Evolutionary conservation across 1,140 invertebrate genomes (phyloP).

Genomic region (Hyles vespertilio): DNA sequence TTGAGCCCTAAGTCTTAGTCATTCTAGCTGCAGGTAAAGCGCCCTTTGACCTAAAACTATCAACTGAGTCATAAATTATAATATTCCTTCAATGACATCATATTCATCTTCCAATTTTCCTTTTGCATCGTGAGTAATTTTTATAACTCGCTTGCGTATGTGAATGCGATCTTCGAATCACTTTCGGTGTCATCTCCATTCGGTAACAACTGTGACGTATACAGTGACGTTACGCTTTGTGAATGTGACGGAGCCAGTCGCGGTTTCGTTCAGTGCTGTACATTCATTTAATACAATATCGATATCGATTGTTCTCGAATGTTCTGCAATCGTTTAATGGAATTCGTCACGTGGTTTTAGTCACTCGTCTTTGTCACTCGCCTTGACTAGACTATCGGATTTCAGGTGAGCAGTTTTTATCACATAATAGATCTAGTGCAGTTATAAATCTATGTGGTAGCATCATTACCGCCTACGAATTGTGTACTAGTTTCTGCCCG

Average conservation of each 20-base stretch:
- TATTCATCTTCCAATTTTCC: too few species aligned
- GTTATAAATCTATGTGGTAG: background rate
- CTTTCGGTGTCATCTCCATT: constrained; percentile 32
- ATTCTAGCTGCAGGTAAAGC: too few species aligned
- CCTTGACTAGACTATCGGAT: constrained; percentile 1
- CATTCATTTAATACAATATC: constrained; percentile 9
- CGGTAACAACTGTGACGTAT: constrained; percentile 29
- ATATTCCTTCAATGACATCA: too few species aligned
- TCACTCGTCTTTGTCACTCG: background rate
- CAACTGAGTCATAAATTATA: too few species aligned
- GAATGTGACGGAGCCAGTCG: constrained; percentile 17
- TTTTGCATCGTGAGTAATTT: too few species aligned
- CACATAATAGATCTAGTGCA: background rate
- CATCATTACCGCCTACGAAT: background rate
- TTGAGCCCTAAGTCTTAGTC: too few species aligned
- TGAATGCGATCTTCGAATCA: constrained; percentile 18
- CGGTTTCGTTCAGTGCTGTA: constrained; percentile 22
- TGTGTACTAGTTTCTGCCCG: too few species aligned
- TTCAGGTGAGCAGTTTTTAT: constrained; percentile 8
- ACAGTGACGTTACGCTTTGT: constrained; percentile 15
- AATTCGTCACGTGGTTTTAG: background rate
- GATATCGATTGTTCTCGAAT: constrained; percentile 22
- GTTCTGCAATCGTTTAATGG: background rate
- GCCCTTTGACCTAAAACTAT: too few species aligned
- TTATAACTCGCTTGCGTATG: constrained; percentile 10